Conservation (phyloP, 35 echinoderm and acorn worm genomes). For the Ophiothrix spiculata region DNA sequence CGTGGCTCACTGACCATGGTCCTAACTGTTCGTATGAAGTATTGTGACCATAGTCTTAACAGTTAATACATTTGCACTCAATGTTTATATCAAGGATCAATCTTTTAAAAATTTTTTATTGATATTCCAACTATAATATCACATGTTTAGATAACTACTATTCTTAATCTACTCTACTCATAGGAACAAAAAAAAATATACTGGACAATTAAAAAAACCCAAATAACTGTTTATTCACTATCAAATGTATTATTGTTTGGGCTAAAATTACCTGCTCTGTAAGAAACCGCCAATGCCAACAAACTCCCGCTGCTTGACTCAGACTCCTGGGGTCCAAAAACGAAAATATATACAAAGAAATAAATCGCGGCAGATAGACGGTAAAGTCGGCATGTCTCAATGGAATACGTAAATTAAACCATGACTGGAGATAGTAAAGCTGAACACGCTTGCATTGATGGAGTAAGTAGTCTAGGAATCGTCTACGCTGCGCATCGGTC, state of each 20-base stretch:
- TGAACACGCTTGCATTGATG: slow-evolving; percentile 67
- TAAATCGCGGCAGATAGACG: slow-evolving; percentile 66
- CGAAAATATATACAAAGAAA: slow-evolving; percentile 91
- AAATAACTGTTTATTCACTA: neutral
- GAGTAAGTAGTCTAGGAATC: slow-evolving; percentile 79
- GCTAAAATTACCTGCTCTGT: slow-evolving; percentile 67
- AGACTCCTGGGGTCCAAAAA: slow-evolving; percentile 93
- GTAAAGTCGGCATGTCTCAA: slow-evolving; percentile 83
- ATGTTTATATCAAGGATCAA: neutral
- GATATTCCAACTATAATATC: neutral
- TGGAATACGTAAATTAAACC: slow-evolving; percentile 72
- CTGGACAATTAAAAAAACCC: neutral
- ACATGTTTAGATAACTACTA: neutral
- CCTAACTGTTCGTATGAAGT: too few species aligned
- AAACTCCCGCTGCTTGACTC: slow-evolving; percentile 73
- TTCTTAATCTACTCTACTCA: neutral
- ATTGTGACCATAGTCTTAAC: too few species aligned
- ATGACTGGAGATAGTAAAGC: slow-evolving; percentile 74
- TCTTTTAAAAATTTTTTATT: neutral
- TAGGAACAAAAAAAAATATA: neutral
- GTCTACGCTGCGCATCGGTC: slow-evolving; percentile 89
- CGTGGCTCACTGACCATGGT: too few species aligned
- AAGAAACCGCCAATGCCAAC: slow-evolving; percentile 98
- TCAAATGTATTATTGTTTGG: neutral
- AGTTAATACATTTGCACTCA: too few species aligned